A percentile compares a stretch with the other conserved stretches of the same genome.
phyloP scores from a whole-genome alignment of 2,888 invertebrate genomes.

The Panorpa germanica region DNA sequence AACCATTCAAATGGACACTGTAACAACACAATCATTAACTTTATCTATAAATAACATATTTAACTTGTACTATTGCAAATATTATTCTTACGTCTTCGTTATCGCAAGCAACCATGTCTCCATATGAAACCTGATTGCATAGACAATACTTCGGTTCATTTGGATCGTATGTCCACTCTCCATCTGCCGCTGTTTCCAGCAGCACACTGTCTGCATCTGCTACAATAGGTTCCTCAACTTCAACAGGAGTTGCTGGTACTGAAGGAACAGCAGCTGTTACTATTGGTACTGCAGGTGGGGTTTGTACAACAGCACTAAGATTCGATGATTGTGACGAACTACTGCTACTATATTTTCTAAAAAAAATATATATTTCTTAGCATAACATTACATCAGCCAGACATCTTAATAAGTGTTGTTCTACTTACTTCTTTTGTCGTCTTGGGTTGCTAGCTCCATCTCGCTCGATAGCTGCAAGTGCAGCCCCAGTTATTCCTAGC shows the following conservation, averaged over 20 bases:
- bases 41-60: slow-evolving; percentile 2
- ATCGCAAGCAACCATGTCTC: slow-evolving; percentile 99
- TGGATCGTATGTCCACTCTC: slow-evolving; percentile 87
- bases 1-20: slow-evolving; percentile 99
- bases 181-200: slow-evolving; percentile 30
- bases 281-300: too few relatives aligned
- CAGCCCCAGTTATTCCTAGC: slow-evolving; percentile 50
- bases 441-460: slow-evolving; percentile 36
- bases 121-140: slow-evolving; percentile 94
- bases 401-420: not conserved
- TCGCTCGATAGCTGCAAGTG: slow-evolving; percentile 47
- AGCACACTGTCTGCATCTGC: slow-evolving; percentile 20
- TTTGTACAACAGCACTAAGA: too few relatives aligned
- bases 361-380: slow-evolving; percentile 7
- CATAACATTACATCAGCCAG: not conserved
- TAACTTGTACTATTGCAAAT: slow-evolving; percentile 6
- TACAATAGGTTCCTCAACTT: slow-evolving; percentile 12
- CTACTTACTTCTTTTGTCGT: slow-evolving; percentile 37
- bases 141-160: slow-evolving; percentile 93
- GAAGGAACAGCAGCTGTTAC: too few relatives aligned
- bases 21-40: slow-evolving; percentile 21
- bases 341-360: slow-evolving; percentile 19
- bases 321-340: slow-evolving; percentile 19
- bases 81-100: slow-evolving; percentile 68
- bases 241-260: slow-evolving; percentile 15